phyloP scores from a whole-genome alignment of 2,113 vertebrate species.

The Apteryx owenii region DNA sequence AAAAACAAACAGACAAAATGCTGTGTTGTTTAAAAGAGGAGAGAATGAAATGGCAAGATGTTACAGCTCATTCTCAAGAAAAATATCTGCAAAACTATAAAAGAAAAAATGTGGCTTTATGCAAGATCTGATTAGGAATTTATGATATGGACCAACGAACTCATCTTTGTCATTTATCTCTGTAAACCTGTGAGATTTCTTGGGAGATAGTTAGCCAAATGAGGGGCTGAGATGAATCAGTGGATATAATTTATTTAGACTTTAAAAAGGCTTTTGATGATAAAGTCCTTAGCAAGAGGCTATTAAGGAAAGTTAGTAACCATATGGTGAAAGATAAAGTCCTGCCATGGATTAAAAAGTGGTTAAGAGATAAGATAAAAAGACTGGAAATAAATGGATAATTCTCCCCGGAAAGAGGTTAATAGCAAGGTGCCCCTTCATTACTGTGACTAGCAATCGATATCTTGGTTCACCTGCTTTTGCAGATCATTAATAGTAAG shows the following conservation, averaged over 20 bases:
- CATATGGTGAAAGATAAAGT: slow-evolving; percentile 72
- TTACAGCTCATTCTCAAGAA: neutral
- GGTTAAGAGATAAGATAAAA: slow-evolving; percentile 72
- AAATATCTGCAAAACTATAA: neutral
- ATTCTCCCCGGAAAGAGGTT: slow-evolving; percentile 66
- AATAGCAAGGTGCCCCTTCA: slow-evolving; percentile 69
- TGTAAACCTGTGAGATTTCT: slow-evolving; percentile 49
- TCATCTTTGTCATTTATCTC: slow-evolving; percentile 50
- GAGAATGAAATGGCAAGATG: neutral
- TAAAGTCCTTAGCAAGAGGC: slow-evolving; percentile 67
- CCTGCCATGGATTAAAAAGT: slow-evolving; percentile 71
- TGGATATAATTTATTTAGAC: slow-evolving; percentile 67
- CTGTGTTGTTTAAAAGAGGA: neutral
- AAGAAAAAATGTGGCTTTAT: slow-evolving; percentile 18
- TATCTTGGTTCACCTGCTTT: slow-evolving; percentile 60
- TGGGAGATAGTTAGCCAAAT: slow-evolving; percentile 57
- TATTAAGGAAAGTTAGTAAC: slow-evolving; percentile 73
- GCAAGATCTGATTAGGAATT: slow-evolving; percentile 10
- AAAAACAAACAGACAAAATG: neutral
- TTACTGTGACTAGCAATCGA: slow-evolving; percentile 34
- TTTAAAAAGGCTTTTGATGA: slow-evolving; percentile 74
- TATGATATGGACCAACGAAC: slow-evolving; percentile 20
- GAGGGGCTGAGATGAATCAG: slow-evolving; percentile 42
- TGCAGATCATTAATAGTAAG: slow-evolving; percentile 42
- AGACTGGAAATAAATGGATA: slow-evolving; percentile 63